Percentiles rank a stretch among this genome's conserved stretches.
These are phyloP conservation scores for Mastomys natalensis DNA, from an alignment of 2,113 vertebrate species.

Conservation along the genomic window DNA sequence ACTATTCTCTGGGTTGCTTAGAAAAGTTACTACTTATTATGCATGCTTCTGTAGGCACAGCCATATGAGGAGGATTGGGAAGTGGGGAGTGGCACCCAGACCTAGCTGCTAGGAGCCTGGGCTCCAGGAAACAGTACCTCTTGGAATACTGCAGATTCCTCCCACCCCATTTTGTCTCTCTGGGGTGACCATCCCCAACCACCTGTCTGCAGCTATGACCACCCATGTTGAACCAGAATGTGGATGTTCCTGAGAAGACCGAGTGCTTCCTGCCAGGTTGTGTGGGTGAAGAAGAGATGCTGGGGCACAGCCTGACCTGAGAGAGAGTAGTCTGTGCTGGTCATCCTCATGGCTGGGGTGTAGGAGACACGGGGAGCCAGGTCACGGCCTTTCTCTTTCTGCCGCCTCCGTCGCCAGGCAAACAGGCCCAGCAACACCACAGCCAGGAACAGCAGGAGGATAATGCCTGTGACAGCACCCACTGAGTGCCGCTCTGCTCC, in stretches of 20 bases:
- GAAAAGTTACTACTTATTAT: not conserved
- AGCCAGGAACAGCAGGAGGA: conserved; percentile 96
- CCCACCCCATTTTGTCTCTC: not conserved
- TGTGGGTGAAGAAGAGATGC: too few relatives aligned
- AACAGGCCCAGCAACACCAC: conserved; percentile 97
- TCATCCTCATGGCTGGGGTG: conserved; percentile 95
- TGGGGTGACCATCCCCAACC: not conserved
- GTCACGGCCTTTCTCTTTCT: conserved; percentile 96
- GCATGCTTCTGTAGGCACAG: not conserved
- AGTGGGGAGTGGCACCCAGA: not conserved
- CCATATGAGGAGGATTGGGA: not conserved
- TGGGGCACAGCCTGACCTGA: conserved; percentile 90
- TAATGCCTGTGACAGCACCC: conserved; percentile 97
- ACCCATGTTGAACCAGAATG: not conserved
- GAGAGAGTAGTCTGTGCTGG: conserved; percentile 96
- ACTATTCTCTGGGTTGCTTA: not conserved
- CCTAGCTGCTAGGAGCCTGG: not conserved
- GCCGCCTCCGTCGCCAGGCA: conserved; percentile 95
- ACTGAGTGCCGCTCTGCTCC: conserved; percentile 97
- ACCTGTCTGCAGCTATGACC: not conserved
- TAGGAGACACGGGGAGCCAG: conserved; percentile 96
- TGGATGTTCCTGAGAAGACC: not conserved
- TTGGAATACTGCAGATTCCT: too few relatives aligned
- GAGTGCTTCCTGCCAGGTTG: not conserved
- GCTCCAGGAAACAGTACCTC: not conserved